Evolutionary conservation across 2,797 vertebrate genomes (phyloP).

Genomic region (Okamejei kenojei): DNA sequence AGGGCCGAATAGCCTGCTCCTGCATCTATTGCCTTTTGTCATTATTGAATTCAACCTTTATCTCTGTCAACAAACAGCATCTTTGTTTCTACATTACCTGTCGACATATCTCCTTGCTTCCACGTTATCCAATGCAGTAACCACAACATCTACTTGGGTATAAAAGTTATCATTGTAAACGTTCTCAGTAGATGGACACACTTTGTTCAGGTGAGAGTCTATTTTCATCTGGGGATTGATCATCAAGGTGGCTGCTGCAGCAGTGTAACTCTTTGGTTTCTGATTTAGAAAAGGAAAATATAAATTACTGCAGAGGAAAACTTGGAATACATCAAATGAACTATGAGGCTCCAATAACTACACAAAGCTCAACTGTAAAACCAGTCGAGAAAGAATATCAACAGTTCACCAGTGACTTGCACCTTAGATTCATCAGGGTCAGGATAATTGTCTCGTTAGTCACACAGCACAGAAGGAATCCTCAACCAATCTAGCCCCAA

Average conservation of each 20-base stretch:
- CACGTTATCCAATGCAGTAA: constrained; percentile 93
- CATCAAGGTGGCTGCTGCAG: constrained; percentile 73
- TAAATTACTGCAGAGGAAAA: neutral
- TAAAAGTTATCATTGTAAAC: constrained; percentile 84
- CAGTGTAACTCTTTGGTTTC: constrained; percentile 94
- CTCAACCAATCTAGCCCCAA: too few relatives aligned
- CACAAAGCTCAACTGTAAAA: neutral
- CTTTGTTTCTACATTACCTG: constrained; percentile 63
- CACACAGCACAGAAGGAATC: too few relatives aligned
- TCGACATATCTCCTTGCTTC: constrained; percentile 96
- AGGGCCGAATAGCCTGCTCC: too few relatives aligned
- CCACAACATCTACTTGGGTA: constrained; percentile 70
- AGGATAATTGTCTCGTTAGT: too few relatives aligned
- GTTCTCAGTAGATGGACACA: constrained; percentile 86
- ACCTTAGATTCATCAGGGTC: neutral
- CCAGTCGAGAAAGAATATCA: neutral
- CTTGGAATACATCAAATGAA: neutral
- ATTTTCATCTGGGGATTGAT: constrained; percentile 87
- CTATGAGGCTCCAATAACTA: neutral
- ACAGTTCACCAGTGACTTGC: neutral
- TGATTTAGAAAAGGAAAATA: constrained; percentile 46
- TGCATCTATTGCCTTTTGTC: too few relatives aligned
- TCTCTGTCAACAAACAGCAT: neutral
- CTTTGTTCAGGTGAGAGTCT: constrained; percentile 85
- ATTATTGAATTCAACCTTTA: neutral